Conservation (phyloP, 2,113 vertebrate genomes). For the Cryptomyrus ogoouensis region DNA sequence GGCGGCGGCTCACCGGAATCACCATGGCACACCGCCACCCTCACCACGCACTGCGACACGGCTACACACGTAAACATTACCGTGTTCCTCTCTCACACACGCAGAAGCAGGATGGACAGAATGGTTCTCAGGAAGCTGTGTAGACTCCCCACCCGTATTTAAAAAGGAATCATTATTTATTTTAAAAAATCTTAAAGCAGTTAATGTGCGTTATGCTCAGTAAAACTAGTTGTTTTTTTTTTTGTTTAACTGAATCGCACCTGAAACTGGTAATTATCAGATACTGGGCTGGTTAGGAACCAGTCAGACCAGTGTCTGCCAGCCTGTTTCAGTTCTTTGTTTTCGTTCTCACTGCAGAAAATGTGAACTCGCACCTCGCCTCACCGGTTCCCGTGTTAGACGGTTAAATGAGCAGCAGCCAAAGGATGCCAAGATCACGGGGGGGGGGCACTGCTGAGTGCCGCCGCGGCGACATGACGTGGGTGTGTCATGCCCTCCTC, state of each 20-base stretch:
- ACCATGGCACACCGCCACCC: background rate
- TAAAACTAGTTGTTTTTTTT: background rate
- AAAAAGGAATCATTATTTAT: background rate
- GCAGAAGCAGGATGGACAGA: background rate
- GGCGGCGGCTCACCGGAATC: background rate
- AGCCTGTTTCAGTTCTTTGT: background rate
- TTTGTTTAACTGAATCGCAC: background rate
- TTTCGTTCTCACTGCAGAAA: background rate
- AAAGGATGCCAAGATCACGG: background rate
- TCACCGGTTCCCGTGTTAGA: background rate
- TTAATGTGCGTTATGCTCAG: background rate
- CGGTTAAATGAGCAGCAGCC: background rate
- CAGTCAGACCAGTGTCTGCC: background rate
- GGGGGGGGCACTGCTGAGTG: background rate
- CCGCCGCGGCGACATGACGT: background rate
- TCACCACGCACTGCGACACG: background rate
- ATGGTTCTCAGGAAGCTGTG: background rate
- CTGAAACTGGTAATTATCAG: background rate
- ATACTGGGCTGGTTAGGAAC: background rate
- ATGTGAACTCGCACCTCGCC: background rate
- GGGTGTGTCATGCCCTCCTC: slow-evolving; percentile 11
- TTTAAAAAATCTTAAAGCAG: background rate
- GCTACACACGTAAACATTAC: background rate
- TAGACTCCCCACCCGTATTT: background rate
- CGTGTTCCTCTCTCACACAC: background rate